Conservation (phyloP, 2,113 vertebrate species). For the Romanogobio albipinnatus region DNA sequence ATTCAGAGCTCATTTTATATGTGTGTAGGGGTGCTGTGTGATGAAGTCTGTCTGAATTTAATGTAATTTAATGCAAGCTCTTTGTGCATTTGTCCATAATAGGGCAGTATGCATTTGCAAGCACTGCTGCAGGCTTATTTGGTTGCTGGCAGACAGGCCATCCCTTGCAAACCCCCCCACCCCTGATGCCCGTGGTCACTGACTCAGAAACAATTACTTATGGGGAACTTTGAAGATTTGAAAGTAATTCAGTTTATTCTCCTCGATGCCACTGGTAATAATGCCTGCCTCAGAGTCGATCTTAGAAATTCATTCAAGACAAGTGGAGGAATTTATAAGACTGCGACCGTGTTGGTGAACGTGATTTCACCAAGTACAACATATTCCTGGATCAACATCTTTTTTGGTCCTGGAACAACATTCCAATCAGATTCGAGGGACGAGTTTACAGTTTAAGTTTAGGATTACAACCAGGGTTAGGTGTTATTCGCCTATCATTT, state of each 20-base stretch:
- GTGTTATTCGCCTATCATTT: no score
- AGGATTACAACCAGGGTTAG: no score
- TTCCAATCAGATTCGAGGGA: no score
- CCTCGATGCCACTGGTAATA: constrained; percentile 77
- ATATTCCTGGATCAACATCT: no score
- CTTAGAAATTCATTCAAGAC: constrained; percentile 11
- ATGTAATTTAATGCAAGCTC: constrained; percentile 54
- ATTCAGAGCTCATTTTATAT: constrained; percentile 51
- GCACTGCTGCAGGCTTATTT: constrained; percentile 70
- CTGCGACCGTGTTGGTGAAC: not conserved
- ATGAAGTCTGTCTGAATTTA: constrained; percentile 61
- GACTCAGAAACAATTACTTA: constrained; percentile 78
- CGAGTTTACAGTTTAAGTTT: no score
- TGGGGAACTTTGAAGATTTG: constrained; percentile 71
- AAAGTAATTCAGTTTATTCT: constrained; percentile 79
- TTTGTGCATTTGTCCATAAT: constrained; percentile 66
- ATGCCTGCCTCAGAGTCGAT: constrained; percentile 61
- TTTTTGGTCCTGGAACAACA: no score
- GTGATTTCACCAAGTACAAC: no score
- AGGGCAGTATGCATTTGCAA: constrained; percentile 59
- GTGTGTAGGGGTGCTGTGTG: constrained; percentile 24
- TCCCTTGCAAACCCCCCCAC: constrained; percentile 5
- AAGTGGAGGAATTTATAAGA: constrained; percentile 10
- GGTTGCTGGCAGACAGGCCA: constrained; percentile 56
- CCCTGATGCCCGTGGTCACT: constrained; percentile 68